phyloP scores from a whole-genome alignment of 2,888 invertebrate species.

The Ectobius pallidus region DNA sequence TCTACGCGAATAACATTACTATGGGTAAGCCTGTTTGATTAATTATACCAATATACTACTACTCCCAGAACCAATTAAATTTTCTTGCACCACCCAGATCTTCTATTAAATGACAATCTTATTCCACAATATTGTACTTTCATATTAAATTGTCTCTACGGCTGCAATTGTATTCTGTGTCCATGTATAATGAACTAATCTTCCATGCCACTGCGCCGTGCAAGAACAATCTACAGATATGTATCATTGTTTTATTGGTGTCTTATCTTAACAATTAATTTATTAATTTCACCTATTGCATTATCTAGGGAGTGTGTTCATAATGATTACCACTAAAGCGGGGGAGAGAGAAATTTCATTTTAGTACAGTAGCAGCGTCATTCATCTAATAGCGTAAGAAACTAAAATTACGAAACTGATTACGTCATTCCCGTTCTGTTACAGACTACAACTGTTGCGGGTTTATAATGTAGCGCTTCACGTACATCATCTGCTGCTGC shows the following conservation, averaged over 20 bases:
- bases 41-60: background rate
- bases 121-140: constrained; percentile 3
- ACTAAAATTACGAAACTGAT: constrained; percentile 6
- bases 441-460: too few relatives aligned
- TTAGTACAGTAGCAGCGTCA: background rate
- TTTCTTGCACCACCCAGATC: background rate
- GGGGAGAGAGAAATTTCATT: too few relatives aligned
- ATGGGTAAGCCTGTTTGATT: background rate
- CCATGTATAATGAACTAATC: background rate
- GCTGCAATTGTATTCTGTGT: background rate
- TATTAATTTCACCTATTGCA: constrained; percentile 14
- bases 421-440: background rate
- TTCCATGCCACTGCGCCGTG: background rate
- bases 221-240: background rate
- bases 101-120: background rate
- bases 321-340: background rate
- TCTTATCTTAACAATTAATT: constrained; percentile 6
- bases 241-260: constrained; percentile 1
- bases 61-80: background rate
- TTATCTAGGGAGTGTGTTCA: background rate
- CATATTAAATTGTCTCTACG: too few relatives aligned
- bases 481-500: background rate
- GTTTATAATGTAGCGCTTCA: too few relatives aligned
- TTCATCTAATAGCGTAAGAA: background rate
- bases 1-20: too few relatives aligned